Evolutionary conservation across 2,888 invertebrate genomes (phyloP), one percentile per base, ranked within the genome.

Genomic region (Lampropteryx suffumata): DNA sequence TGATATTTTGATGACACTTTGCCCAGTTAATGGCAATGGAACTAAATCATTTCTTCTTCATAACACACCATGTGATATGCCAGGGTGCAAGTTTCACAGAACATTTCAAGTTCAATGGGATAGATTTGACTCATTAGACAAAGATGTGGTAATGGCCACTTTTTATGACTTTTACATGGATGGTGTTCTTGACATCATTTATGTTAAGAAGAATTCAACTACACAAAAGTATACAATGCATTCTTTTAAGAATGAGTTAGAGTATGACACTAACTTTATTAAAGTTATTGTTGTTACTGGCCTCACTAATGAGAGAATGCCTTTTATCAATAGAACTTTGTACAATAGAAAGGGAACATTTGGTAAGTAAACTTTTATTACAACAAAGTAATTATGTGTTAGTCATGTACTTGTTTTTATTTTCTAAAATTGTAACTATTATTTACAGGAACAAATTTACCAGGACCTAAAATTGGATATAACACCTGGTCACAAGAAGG

Each of bases 81-180:
- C 91, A 46, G 94, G 93, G 66, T 93, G 92, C 46, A 86, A 89
- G 44, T 94, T 94, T 70, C 91, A 93, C 32, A 91, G 98, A 57
- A 96, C 95, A 0, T 97, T 96, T 78, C 85, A 92, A 50, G 91
- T 97, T 0, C 92, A 93, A 47, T 97, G 97, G 96, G 92, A 94
- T 57, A 93, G 93, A 9, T 91, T 96, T 52, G 91, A 88, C 62
- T 93, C 94, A 0, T 93, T 94, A 76, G 93, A 92, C 21, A 94
- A 93, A 65, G 92, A 94, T 60, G 94, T 95, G n/a, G 92, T 94
- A 0, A 93, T 97, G 88, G 97, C 95, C 0, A 94, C 97, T 8
- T 98, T 98, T 80, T 98, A 96, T 82, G 98, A 99, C 80, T 95
- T 98, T 65, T 95, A 95, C 72, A 98, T 98, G 90, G 96, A 98